Base-by-base conservation (phyloP, 2,797 vertebrate genomes). In the Manis javanica region DNA sequence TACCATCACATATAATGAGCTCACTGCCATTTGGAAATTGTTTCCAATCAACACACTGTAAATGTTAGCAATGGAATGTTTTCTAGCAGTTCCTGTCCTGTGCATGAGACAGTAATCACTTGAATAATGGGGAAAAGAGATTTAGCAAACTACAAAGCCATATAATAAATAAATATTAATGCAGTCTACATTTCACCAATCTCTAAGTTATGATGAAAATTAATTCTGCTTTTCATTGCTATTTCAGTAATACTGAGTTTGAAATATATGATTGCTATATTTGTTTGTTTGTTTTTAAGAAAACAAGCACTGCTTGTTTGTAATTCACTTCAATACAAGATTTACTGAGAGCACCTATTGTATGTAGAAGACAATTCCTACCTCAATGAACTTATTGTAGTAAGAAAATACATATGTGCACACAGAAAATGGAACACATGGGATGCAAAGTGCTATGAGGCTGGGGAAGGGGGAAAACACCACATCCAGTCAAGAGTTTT, bases 1-100 rank as follows among this genome's bases (percentile, higher is more conserved):
- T 82, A 57, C 55, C 63, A 94, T 91, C 91, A 87, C 29, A 82
- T 69, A 31, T 57, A 96, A 94, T 78, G 79, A 97, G 46, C 31
- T 95, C 57, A 37, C 19, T 82, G 42, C 31, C 66, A 94, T 88
- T 90, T 90, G 68, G 42, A 86, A 96, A 96, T 91, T 90, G 34
- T 91, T 94, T 94, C 57, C n/a, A 69, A 78, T 57, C n/a, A 63
- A 42, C 13, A 34, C 21, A 75, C 15, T 75, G 31, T 37, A 90
- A 92, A 84, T 85, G 37, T 78, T 86, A 96, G 88, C 29, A 91
- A 69, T 12, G 13, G 77, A 78, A 82, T 34, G 11, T 78, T 96
- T 92, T 46, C 46, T 82, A 61, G 37, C 31, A 92, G 55, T 78
- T 75, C 49, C 71, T 90, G 37, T 68, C 49, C 77, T 51, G 8